A percentile compares a stretch with the other conserved stretches of the same genome.
phyloP scores from a whole-genome alignment of 2,888 invertebrate species.

The Ecliptopera silaceata region DNA sequence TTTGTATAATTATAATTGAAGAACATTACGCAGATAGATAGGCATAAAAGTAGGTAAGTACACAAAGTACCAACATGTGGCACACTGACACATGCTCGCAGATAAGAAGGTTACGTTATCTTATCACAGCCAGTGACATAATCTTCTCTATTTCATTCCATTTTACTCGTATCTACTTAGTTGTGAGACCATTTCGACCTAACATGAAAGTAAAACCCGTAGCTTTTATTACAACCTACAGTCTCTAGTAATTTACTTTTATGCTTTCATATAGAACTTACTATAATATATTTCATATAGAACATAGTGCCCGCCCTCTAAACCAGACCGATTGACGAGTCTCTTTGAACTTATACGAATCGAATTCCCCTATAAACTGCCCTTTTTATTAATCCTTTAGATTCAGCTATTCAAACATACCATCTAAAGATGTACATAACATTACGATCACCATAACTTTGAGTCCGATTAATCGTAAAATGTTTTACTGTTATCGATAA shows the following conservation, averaged over 20 bases:
- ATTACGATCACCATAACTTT: constrained; percentile 34
- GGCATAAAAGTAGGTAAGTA: no score
- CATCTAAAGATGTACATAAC: constrained; percentile 27
- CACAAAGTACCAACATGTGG: no score
- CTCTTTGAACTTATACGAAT: constrained; percentile 28
- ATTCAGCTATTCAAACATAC: constrained; percentile 20
- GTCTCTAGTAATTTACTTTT: constrained; percentile 7
- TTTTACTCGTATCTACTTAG: not conserved
- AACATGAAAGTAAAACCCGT: constrained; percentile 11
- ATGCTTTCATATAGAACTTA: constrained; percentile 15
- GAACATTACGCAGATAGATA: no score
- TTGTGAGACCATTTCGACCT: no score
- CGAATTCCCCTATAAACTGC: constrained; percentile 23
- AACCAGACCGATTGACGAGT: constrained; percentile 9
- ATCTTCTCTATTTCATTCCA: not conserved
- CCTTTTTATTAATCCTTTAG: constrained; percentile 27
- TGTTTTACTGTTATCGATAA: constrained; percentile 42
- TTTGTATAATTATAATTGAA: no score
- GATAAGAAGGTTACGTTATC: no score
- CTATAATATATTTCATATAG: no score
- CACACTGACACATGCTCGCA: no score
- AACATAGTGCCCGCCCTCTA: constrained; percentile 6
- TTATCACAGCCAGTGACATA: no score
- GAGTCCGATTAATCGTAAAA: constrained; percentile 44
- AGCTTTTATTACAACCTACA: constrained; percentile 1